Conservation (phyloP, 2,113 vertebrate genomes). For the Suricata suricatta region DNA sequence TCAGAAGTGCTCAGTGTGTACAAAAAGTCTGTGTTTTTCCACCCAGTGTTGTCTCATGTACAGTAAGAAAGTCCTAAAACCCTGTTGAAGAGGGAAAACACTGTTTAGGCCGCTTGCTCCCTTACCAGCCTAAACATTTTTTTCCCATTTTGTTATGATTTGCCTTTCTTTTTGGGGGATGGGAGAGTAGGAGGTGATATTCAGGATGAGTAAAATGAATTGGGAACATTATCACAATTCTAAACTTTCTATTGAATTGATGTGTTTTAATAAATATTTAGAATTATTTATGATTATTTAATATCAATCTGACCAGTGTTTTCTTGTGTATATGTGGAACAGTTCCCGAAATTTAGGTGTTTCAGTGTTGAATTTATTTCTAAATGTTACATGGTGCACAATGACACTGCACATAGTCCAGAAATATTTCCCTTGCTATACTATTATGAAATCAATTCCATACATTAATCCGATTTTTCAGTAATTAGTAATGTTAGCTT, state of each 20-base stretch:
- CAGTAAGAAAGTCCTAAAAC: constrained; percentile 73
- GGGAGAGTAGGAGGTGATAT: constrained; percentile 54
- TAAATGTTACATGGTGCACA: constrained; percentile 58
- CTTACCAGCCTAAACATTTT: constrained; percentile 76
- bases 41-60: constrained; percentile 76
- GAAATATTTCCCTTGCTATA: constrained; percentile 24
- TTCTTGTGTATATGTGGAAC: constrained; percentile 67
- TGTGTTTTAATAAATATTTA: constrained; percentile 83
- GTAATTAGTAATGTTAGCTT: constrained; percentile 30
- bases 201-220: constrained; percentile 63
- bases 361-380: constrained; percentile 52
- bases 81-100: constrained; percentile 60
- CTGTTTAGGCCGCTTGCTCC: constrained; percentile 68
- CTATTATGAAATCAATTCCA: background rate
- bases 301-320: constrained; percentile 74
- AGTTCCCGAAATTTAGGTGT: constrained; percentile 43
- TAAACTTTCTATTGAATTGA: constrained; percentile 67
- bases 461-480: constrained; percentile 30
- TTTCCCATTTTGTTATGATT: constrained; percentile 66
- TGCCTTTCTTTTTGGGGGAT: constrained; percentile 50
- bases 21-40: constrained; percentile 54
- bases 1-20: background rate
- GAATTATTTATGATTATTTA: constrained; percentile 79
- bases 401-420: constrained; percentile 45
- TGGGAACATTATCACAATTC: constrained; percentile 66